Conservation (phyloP, 37 sponge, comb jelly and placozoan species). For the Cladorhizidae sp. region DNA sequence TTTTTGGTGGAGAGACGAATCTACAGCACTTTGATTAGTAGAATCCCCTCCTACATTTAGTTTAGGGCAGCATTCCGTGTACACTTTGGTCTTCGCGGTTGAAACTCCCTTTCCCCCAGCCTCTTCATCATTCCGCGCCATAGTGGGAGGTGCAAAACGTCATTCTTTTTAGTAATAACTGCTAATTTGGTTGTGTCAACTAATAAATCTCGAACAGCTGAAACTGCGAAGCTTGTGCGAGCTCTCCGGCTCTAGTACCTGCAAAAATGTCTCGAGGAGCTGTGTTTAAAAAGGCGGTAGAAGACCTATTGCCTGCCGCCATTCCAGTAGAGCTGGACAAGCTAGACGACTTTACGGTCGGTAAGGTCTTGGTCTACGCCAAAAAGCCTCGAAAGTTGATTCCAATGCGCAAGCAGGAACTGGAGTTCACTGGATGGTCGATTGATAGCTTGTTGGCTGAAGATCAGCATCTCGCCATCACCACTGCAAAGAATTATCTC, state of each 20-base stretch:
- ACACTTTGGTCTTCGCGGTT: too few species aligned
- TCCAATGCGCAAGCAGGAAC: constrained; percentile 57
- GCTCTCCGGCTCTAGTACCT: constrained; percentile 17
- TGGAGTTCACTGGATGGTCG: constrained; percentile 54
- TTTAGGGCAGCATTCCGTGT: too few species aligned
- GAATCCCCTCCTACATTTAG: too few species aligned
- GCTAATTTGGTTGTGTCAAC: too few species aligned
- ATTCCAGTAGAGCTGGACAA: constrained; percentile 55
- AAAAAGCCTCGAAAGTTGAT: constrained; percentile 51
- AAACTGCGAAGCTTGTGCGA: too few species aligned
- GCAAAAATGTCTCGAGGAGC: constrained; percentile 33
- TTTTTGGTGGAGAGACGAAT: too few species aligned
- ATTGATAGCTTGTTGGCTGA: constrained; percentile 43
- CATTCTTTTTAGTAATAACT: too few species aligned
- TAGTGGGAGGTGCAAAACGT: too few species aligned
- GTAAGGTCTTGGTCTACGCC: constrained; percentile 55
- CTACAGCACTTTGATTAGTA: too few species aligned
- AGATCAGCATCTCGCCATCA: constrained; percentile 7
- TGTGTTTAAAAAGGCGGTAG: constrained; percentile 59
- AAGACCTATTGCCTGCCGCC: constrained; percentile 28
- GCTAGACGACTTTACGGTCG: constrained; percentile 56
- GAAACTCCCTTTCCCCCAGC: too few species aligned
- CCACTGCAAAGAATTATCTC: constrained; percentile 2
- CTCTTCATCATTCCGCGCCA: too few species aligned
- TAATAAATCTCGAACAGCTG: too few species aligned